Evolutionary conservation across 2,888 invertebrate genomes (phyloP), one percentile per base, ranked within the genome.

Genomic region (Caenorhabditis panamensis): DNA sequence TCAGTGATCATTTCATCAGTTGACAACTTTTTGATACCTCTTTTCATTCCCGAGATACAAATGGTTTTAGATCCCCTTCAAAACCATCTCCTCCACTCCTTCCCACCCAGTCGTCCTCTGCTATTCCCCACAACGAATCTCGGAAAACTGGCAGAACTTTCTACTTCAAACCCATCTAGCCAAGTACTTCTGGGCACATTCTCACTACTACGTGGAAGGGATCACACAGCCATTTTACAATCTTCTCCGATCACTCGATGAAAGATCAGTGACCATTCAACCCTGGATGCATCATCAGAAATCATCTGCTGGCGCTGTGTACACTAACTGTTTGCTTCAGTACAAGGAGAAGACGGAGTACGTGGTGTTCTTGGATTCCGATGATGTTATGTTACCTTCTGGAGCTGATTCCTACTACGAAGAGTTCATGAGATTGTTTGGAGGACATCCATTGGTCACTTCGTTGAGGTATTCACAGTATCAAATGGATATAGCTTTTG

Each of bases 111-210:
- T 75, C 1, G 66, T 75, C 18, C 59, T 75, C 26, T 75, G 73
- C 18, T 49, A 56, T 18, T 64, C 73, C 4, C 73, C 73, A 1
- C 66, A 53, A 24, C 41, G 59, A 2, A 53, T 64, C 22, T 37
- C 59, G 5, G 66, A 75, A 24, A 47, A 75, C 36, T 75, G 73
- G 73, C 73, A 66, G 24, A 16, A 37, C 13, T 64, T 75, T n/a
- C 1, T 75, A 4, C 4, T 51, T 5, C 73, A 75, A n/a, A 18
- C 36, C 6, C 73, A 53, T 24, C 56, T 66, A 4, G 49, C 73
- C 6, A 11, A n/a, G 2, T 22, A 31, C 20, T 75, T 66, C 28
- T 51, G 73, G 11, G 73, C 49, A 1, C 73, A 75, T 18, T 37
- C 58, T 11, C 73, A 75, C 59, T 24, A 64, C 11, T 75, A 75